phyloP scores from a whole-genome alignment of 2,888 invertebrate species.

The Drosophila nr. fundita region DNA sequence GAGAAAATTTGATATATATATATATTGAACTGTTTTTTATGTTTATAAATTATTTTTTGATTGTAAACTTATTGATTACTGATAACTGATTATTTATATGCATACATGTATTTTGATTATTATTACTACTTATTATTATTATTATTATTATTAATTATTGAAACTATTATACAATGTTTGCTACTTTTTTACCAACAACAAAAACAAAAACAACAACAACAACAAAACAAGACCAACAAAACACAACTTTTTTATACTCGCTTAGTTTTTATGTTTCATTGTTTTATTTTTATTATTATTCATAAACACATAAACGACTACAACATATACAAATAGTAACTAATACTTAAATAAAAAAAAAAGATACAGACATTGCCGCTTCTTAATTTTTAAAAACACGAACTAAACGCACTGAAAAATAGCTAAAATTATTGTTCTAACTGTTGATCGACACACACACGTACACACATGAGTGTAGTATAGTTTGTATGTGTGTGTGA shows the following conservation, averaged over 20 bases:
- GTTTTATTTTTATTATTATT: slow-evolving; percentile 62
- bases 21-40: slow-evolving; percentile 78
- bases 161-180: slow-evolving; percentile 64
- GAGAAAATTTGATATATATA: slow-evolving; percentile 49
- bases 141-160: slow-evolving; percentile 51
- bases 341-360: slow-evolving; percentile 28
- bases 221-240: slow-evolving; percentile 49
- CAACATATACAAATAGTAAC: slow-evolving; percentile 30
- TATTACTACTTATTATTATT: slow-evolving; percentile 45
- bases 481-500: slow-evolving; percentile 17
- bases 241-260: slow-evolving; percentile 76
- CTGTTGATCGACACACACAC: slow-evolving; percentile 51
- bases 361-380: slow-evolving; percentile 41
- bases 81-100: slow-evolving; percentile 76
- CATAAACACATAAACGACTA: slow-evolving; percentile 31
- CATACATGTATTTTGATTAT: slow-evolving; percentile 59
- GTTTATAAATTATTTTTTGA: slow-evolving; percentile 78
- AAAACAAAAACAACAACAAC: slow-evolving; percentile 29
- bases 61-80: slow-evolving; percentile 74
- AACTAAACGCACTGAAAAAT: slow-evolving; percentile 62
- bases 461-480: slow-evolving; percentile 3
- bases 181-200: slow-evolving; percentile 62
- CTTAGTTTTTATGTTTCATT: slow-evolving; percentile 75
- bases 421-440: slow-evolving; percentile 63
- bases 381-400: slow-evolving; percentile 42